Base-by-base conservation (phyloP, 2,888 invertebrate genomes). In the Drosophila testacea region DNA sequence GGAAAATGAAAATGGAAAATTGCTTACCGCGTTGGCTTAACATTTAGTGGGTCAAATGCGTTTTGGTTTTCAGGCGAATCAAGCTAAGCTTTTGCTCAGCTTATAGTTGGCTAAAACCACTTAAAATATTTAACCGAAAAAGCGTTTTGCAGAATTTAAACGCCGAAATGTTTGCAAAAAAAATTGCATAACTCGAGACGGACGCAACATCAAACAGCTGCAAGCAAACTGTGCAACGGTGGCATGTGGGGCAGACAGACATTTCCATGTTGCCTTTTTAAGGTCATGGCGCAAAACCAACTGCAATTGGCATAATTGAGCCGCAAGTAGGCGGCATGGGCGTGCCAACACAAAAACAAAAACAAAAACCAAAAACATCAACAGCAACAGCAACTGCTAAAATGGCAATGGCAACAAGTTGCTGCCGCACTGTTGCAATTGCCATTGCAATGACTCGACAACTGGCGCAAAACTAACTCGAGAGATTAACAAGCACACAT, bases 231-330 rank as follows among this genome's bases (percentile, higher is more conserved):
- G 55, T 27, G 55, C 42, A 34, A 34, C 54, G 16, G 59, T 41
- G 39, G 70, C 59, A 62, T 55, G 64, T 47, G 69, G 60, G 61
- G 60, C 66, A 74, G 56, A 61, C 62, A 77, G 73, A 69, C 74
- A 89, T 84, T 88, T 89, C 86, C 86, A 88, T 89, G 89, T 62
- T 88, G 88, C 82, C 89, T 85, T 88, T 89, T 86, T 86, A 86
- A 86, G 85, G 85, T 86, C 85, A 86, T 89, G 89, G 85, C 85
- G 79, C 84, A 73, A 60, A 48, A 57, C 51, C 76, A 76, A 77
- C 73, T 73, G 75, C 89, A 89, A 85, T 85, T 85, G 89, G 86
- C 88, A 86, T 86, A 86, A 86, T 89, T 86, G 89, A 81, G 69
- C 67, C 67, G 69, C 73, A 68, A 57, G 69, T 69, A 81, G 83